Percentiles rank a stretch among this genome's conserved stretches.
Conservation (phyloP, 2,113 vertebrate species). For the Pica pica region DNA sequence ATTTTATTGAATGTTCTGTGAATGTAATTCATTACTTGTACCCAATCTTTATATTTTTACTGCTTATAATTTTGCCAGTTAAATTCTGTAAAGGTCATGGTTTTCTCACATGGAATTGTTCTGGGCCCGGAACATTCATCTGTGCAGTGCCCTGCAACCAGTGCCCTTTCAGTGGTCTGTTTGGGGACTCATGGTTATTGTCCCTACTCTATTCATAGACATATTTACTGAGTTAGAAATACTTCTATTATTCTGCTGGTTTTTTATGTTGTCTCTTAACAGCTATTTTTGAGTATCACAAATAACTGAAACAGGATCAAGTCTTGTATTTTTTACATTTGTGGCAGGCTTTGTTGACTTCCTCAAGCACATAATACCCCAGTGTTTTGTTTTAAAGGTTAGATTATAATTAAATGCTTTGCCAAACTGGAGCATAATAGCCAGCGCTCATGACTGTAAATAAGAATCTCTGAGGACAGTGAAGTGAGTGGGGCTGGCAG, state of each 20-base stretch:
- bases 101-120: not conserved
- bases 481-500: not conserved
- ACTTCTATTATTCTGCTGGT: not conserved
- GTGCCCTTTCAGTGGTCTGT: not conserved
- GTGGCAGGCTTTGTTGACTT: slow-evolving; percentile 2
- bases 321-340: not conserved
- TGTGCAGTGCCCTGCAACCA: not conserved
- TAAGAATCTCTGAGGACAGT: not conserved
- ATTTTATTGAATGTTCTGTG: not conserved
- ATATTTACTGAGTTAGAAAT: not conserved
- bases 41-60: not conserved
- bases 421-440: not conserved
- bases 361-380: not conserved
- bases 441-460: not conserved
- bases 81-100: not conserved
- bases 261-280: not conserved
- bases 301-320: not conserved
- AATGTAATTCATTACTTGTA: not conserved
- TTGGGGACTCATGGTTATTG: not conserved
- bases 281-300: not conserved
- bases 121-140: not conserved
- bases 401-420: not conserved
- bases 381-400: slow-evolving; percentile 7
- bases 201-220: slow-evolving; percentile 6
- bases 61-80: not conserved